Evolutionary conservation across 2,888 invertebrate genomes (phyloP).

Genomic region (Rotaria macrura): DNA sequence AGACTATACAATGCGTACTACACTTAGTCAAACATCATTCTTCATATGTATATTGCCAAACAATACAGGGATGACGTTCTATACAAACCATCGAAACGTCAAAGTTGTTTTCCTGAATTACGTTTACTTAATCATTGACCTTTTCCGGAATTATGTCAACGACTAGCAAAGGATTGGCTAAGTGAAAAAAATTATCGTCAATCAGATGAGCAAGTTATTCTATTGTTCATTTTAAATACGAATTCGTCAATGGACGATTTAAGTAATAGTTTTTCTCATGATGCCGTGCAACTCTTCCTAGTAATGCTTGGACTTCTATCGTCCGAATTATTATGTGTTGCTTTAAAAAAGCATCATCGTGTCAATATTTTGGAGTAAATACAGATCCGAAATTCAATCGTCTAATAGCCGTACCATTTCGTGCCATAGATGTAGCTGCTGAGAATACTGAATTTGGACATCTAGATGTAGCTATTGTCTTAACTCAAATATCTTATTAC

Average conservation of each 20-base stretch:
- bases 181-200: background rate
- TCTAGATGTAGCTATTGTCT: background rate
- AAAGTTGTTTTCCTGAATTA: background rate
- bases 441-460: background rate
- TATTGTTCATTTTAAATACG: background rate
- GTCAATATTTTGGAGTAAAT: background rate
- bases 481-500: slow-evolving; percentile 6
- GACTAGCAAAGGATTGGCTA: background rate
- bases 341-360: background rate
- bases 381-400: background rate
- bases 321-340: background rate
- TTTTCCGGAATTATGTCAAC: background rate
- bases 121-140: background rate
- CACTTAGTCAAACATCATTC: background rate
- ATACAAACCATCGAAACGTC: background rate
- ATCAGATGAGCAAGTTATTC: background rate
- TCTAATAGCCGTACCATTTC: slow-evolving; percentile 1
- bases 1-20: background rate
- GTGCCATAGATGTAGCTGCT: background rate
- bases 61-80: too few species aligned
- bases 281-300: background rate
- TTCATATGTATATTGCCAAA: background rate
- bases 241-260: background rate
- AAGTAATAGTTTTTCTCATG: background rate
- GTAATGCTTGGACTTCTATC: background rate